Percentiles rank a stretch among this genome's conserved stretches.
phyloP scores from a whole-genome alignment of 2,797 vertebrate genomes.

The Notolepis coatsorum region DNA sequence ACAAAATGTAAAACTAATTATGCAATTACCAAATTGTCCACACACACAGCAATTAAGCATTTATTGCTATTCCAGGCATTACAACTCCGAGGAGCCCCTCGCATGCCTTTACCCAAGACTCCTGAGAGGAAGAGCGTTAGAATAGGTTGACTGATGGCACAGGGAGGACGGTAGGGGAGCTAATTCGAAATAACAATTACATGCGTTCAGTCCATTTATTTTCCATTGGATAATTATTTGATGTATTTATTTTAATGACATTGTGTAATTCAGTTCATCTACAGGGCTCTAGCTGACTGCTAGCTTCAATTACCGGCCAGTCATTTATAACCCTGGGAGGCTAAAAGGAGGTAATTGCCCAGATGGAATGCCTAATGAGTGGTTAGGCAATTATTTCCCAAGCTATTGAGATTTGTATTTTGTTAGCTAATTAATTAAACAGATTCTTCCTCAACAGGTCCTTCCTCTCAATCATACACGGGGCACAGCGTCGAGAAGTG shows the following conservation, averaged over 20 bases:
- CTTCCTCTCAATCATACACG: slow-evolving; percentile 46
- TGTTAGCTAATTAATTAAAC: slow-evolving; percentile 77
- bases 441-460: slow-evolving; percentile 66
- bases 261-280: slow-evolving; percentile 77
- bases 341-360: slow-evolving; percentile 77
- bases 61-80: slow-evolving; percentile 7
- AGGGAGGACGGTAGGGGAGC: slow-evolving; percentile 14
- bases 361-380: slow-evolving; percentile 79
- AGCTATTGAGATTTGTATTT: slow-evolving; percentile 79
- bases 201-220: slow-evolving; percentile 67
- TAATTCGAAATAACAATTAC: slow-evolving; percentile 69
- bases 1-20: slow-evolving; percentile 6
- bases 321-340: slow-evolving; percentile 75
- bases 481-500: slow-evolving; percentile 20
- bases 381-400: slow-evolving; percentile 78
- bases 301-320: slow-evolving; percentile 76
- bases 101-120: background rate
- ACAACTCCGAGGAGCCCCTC: background rate
- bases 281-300: slow-evolving; percentile 62
- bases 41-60: background rate
- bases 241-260: slow-evolving; percentile 83
- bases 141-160: slow-evolving; percentile 14
- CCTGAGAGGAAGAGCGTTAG: background rate
- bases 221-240: slow-evolving; percentile 71
- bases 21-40: background rate